Base-by-base conservation (phyloP, 2,797 vertebrate genomes). In the Rhodeus uyekii region DNA sequence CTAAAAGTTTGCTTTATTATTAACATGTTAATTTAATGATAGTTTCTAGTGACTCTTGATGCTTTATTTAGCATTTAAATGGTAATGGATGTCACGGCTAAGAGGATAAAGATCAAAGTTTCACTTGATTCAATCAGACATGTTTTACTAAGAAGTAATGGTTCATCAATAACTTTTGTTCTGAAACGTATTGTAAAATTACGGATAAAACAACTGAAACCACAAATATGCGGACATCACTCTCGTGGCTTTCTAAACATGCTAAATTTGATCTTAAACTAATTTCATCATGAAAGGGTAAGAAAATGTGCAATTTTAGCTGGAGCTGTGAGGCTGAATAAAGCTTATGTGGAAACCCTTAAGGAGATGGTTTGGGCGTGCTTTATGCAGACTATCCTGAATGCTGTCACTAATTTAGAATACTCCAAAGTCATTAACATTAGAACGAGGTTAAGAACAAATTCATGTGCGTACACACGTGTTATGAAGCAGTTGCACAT, bases 391-490 rank as follows among this genome's bases (percentile, higher is more conserved):
- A 55, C 71, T 55, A 74, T 24, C 50, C 32, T 38, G 50, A 32
- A 74, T 48, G 14, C 22, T 2, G 13, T 24, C 22, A 3, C 32
- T 55, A 32, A 8, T 72, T 53, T 74, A 8, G n/a, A 55, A 39
- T 24, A 16, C 71, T 74, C 22, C 22, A 53, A 73, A 74, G 53
- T 74, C 48, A 55, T 55, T 38, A 72, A 50, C 44, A 73, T 55
- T 14, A 55, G 22, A 55, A 38, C 0, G 14, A 74, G 48, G 48
- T 74, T 53, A 24, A 55, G n/a, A 55, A 38, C 8, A 3, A 55
- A 74, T 38, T 55, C 5, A 55, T 55, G 50, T 18, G 19, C 4
- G 7, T 9, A n/a, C 1, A 4, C 29, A 1, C 19, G 5, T 53
- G 12, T 36, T 73, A 3, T 73, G 69, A 34, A 53, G n/a, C 36